phyloP scores from a whole-genome alignment of 2,888 invertebrate genomes.

The Campoletis raptor region DNA sequence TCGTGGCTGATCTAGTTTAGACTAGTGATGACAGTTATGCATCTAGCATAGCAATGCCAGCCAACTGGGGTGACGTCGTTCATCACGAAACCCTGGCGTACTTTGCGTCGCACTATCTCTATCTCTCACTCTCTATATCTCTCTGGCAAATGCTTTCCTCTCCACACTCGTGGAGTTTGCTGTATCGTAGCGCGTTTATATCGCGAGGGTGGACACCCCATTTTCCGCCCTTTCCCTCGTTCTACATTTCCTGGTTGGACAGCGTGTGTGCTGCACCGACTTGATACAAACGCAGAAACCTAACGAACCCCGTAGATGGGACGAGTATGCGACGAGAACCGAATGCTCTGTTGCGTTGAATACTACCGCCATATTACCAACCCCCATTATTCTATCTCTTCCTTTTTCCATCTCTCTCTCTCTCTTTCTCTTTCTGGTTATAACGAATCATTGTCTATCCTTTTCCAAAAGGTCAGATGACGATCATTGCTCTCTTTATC shows the following conservation, averaged over 20 bases:
- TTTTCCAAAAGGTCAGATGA: conserved; percentile 23
- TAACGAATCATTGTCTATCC: conserved; percentile 33
- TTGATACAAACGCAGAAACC: conserved; percentile 75
- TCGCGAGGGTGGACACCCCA: conserved; percentile 64
- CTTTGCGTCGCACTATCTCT: conserved; percentile 24
- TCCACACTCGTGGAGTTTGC: conserved; percentile 48
- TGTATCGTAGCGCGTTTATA: conserved; percentile 48
- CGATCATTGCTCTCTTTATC: conserved; percentile 20
- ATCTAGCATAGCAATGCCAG: conserved; percentile 79
- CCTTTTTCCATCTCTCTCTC: conserved; percentile 23
- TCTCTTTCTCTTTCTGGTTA: not conserved
- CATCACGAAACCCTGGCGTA: conserved; percentile 74
- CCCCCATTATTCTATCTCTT: conserved; percentile 56
- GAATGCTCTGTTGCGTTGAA: conserved; percentile 80
- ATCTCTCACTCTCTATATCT: conserved; percentile 47
- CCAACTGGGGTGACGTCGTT: conserved; percentile 80
- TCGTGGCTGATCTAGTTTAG: conserved; percentile 79
- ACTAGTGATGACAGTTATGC: conserved; percentile 82
- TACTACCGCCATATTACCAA: conserved; percentile 78
- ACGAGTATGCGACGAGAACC: conserved; percentile 66
- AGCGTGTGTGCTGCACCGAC: conserved; percentile 21
- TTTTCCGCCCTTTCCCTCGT: conserved; percentile 50
- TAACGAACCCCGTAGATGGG: conserved; percentile 73
- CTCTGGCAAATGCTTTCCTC: conserved; percentile 65
- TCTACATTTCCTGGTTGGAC: conserved; percentile 57